Evolutionary conservation across 2,888 invertebrate species (phyloP), one percentile per base, ranked within the genome.

Genomic region (Sarcophaga rosellei): DNA sequence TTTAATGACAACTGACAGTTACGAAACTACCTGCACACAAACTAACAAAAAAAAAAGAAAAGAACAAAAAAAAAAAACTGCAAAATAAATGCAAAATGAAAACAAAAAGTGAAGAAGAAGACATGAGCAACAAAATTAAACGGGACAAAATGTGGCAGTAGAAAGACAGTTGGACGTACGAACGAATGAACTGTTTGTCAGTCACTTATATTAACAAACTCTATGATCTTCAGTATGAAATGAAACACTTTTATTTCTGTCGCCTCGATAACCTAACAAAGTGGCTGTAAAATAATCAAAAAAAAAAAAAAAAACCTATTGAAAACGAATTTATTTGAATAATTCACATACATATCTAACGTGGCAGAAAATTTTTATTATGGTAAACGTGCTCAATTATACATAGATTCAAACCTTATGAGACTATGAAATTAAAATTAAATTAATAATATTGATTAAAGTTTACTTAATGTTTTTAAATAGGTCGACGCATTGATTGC

Each of bases 1-100:
- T 85, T 85, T 72, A 85, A 85, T 85, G 85, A 85, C 85, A 82
- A 66, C 70, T 75, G 79, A 85, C 85, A 85, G 69, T 79, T 82
- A 62, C 66, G 82, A 85, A 78, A 70, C 44, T 74, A 35, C 35
- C 23, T 69, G 23, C 44, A 59, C 44, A 78, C 35, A 69, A 72
- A 73, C 21, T 35, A 63, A 65, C 10, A 75, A 15, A 20, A 44
- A 2, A 35, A 8, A 35, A 65, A 35, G 35, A 45, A 5, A 45
- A 65, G 35, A 8, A 47, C 17, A 25, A 44, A 62, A 62, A 20
- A 2, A 6, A 47, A 59, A 17, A n/a, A n/a, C n/a, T n/a, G n/a
- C 17, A 15, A 61, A 12, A 66, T 12, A 35, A 35, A 35, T 35
- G 35, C 35, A 35, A 35, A 35, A 35, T 35, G 8, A 8, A 35